phyloP scores from a whole-genome alignment of 2,113 vertebrate genomes.

The Calyptommatus sinebrachiatus region DNA sequence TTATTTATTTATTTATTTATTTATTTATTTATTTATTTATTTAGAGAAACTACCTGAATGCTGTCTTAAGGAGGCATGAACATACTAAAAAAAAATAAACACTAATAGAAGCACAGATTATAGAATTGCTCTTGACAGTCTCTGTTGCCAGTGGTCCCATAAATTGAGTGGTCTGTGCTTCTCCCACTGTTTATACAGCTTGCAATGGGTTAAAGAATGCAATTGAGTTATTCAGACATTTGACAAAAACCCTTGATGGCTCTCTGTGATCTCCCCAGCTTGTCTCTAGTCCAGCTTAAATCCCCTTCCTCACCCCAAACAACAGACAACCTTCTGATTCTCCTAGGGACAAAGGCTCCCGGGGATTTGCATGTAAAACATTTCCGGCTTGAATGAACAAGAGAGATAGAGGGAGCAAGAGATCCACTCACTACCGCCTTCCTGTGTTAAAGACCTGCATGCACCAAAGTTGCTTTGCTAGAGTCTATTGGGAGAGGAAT shows the following conservation, averaged over 20 bases:
- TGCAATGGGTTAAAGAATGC: no score
- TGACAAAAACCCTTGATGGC: not conserved
- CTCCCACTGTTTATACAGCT: not conserved
- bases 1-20: no score
- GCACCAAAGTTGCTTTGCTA: not conserved
- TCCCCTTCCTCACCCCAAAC: not conserved
- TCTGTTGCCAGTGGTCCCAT: not conserved
- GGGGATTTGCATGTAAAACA: constrained; percentile 52
- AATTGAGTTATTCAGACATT: fast-evolving
- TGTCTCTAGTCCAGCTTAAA: not conserved
- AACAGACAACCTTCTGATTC: constrained; percentile 32
- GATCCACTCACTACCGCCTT: not conserved
- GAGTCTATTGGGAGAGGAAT: constrained; percentile 7
- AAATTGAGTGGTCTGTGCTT: no score
- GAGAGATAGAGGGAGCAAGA: not conserved
- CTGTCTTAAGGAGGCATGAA: no score
- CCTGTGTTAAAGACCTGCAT: not conserved
- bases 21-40: no score
- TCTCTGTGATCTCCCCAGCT: not conserved
- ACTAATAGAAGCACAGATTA: no score
- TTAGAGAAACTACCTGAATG: no score
- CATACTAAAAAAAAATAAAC: no score
- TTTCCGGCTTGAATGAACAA: constrained; percentile 34
- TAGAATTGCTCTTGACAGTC: no score
- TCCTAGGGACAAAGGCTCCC: not conserved